These are phyloP conservation scores for Procambarus clarkii DNA, from an alignment of 1,140 invertebrate genomes.

Conservation along the genomic window DNA sequence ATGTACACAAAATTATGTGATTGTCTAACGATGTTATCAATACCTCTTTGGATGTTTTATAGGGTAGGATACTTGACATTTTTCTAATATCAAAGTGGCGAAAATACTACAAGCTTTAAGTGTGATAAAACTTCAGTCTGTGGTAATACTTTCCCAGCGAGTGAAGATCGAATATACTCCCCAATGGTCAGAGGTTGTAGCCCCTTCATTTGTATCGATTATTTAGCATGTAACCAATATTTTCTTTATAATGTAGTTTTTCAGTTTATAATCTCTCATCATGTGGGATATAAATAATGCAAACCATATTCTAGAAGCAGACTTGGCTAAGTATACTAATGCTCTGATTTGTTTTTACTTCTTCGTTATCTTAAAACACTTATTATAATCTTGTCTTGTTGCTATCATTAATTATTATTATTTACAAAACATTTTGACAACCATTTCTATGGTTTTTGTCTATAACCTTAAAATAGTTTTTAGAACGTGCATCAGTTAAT, in stretches of 20 bases:
- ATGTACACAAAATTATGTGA: constrained; percentile 21
- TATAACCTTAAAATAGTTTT: not conserved
- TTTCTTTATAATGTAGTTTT: not conserved
- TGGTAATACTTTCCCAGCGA: not conserved
- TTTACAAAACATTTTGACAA: not conserved
- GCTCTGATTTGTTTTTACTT: not conserved
- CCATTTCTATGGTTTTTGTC: not conserved
- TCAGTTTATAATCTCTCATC: constrained; percentile 4
- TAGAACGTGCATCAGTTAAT: not conserved
- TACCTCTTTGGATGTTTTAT: constrained; percentile 11
- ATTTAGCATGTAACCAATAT: not conserved
- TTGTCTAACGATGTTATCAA: constrained; percentile 31
- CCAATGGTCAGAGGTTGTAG: not conserved
- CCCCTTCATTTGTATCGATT: not conserved
- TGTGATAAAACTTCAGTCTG: constrained; percentile 24
- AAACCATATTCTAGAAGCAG: not conserved
- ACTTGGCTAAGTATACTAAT: not conserved
- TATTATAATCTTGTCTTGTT: not conserved
- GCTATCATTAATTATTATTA: not conserved
- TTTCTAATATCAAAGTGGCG: not conserved
- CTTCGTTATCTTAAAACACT: not conserved
- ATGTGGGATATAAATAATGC: constrained; percentile 7
- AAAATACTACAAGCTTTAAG: constrained; percentile 44
- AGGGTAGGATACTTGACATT: not conserved
- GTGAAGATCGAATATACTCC: not conserved